Evolutionary conservation across 2,888 invertebrate genomes (phyloP), one percentile per base, ranked within the genome.

Genomic region (Nezara viridula): DNA sequence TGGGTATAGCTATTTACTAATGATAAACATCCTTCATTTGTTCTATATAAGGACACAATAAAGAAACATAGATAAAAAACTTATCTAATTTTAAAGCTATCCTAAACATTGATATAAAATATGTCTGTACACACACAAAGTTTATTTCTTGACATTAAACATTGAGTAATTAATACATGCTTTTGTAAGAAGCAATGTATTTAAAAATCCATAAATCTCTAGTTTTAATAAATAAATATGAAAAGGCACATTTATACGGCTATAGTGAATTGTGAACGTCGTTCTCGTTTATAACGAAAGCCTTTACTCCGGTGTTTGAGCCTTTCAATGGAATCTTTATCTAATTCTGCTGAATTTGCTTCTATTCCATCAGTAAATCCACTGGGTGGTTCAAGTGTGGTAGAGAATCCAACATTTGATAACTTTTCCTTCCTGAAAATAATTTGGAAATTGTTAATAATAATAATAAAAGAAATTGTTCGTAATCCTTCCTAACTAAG

Each of bases 331-430:
- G 91, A 90, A 88, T 91, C 91, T 90, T 91, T 91, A 89, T 92
- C 92, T 88, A 91, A 91, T 89, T 91, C 91, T 10, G 91, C 91
- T 90, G 91, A 91, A 86, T 91, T 91, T 86, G 90, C 89, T 89
- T 92, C 91, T 40, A 90, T 90, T 49, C 90, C 89, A 89, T 91
- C 92, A 27, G 91, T 91, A 89, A 92, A 92, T n/a, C 92, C 91
- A 77, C 90, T 90, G 10, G 92, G 92, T 27, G 92, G 92, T 40
- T 91, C 91, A 27, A 92, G 91, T 60, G 91, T 90, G 24, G 91
- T 86, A 50, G 91, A 88, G 88, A 91, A 91, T 40, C 90, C 86
- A 37, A 91, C 44, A 50, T 86, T 88, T 27, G 89, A 89, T n/a
- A 90, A 86, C 40, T 91, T 91, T 73, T 91, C 91, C 27, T 90